These are phyloP conservation scores for Acomys russatus DNA, from an alignment of 2,797 vertebrate genomes.

Conservation along the genomic window DNA sequence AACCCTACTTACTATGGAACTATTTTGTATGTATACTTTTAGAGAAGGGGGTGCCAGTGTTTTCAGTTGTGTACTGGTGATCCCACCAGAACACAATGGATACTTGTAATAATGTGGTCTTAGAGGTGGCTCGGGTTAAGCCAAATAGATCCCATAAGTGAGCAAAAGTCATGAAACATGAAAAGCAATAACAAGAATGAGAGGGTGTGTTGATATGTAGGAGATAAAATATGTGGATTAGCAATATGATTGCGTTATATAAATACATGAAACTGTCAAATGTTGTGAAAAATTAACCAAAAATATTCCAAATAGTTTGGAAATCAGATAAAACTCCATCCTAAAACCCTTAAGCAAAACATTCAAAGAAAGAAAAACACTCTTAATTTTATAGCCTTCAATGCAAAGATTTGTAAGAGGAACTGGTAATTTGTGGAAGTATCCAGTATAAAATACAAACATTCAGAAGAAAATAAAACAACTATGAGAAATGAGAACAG, in stretches of 20 bases:
- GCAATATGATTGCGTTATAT: neutral
- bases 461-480: neutral
- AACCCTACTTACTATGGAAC: neutral
- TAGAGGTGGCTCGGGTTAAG: too few relatives aligned
- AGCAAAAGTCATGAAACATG: neutral
- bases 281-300: neutral
- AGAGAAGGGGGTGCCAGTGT: neutral
- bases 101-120: neutral
- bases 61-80: neutral
- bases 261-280: neutral
- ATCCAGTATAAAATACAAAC: neutral
- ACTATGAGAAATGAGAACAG: neutral
- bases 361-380: neutral
- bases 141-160: neutral
- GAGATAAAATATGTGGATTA: neutral
- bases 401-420: slow-evolving; percentile 17
- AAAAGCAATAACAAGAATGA: neutral
- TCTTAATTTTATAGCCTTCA: neutral
- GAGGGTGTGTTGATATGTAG: neutral
- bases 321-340: neutral
- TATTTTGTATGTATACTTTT: too few relatives aligned
- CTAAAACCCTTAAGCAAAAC: neutral
- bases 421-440: neutral
- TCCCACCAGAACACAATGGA: neutral
- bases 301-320: neutral